These are phyloP conservation scores for Callimico goeldii DNA, from an alignment of 2,797 vertebrate species.

Conservation along the genomic window DNA sequence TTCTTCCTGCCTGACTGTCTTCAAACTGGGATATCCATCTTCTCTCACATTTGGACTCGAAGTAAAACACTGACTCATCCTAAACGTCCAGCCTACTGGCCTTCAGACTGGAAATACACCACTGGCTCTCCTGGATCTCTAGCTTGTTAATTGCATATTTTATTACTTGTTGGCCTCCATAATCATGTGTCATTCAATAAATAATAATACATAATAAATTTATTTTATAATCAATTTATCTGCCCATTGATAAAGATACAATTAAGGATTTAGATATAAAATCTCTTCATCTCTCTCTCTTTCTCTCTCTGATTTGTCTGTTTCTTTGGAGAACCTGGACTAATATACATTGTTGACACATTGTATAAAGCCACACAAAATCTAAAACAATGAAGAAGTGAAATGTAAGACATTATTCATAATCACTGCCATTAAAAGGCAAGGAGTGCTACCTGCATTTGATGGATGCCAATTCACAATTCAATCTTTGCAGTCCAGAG, in stretches of 20 bases:
- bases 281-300: not conserved
- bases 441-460: not conserved
- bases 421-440: not conserved
- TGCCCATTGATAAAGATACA: not conserved
- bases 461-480: not conserved
- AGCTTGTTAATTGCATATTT: not conserved
- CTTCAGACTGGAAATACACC: not conserved
- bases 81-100: not conserved
- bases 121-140: rapidly evolving
- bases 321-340: not conserved
- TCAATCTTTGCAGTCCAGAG: not conserved
- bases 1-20: not conserved
- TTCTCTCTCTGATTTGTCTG: not conserved
- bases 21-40: not conserved
- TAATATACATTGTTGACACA: not conserved
- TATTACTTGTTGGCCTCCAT: not conserved
- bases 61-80: not conserved
- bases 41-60: no score
- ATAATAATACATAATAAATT: not conserved
- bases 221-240: not conserved
- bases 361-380: not conserved
- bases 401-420: not conserved
- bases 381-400: not conserved
- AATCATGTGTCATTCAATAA: not conserved
- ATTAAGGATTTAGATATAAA: not conserved